phyloP scores from a whole-genome alignment of 2,113 vertebrate genomes.

The Pyxicephalus adspersus region DNA sequence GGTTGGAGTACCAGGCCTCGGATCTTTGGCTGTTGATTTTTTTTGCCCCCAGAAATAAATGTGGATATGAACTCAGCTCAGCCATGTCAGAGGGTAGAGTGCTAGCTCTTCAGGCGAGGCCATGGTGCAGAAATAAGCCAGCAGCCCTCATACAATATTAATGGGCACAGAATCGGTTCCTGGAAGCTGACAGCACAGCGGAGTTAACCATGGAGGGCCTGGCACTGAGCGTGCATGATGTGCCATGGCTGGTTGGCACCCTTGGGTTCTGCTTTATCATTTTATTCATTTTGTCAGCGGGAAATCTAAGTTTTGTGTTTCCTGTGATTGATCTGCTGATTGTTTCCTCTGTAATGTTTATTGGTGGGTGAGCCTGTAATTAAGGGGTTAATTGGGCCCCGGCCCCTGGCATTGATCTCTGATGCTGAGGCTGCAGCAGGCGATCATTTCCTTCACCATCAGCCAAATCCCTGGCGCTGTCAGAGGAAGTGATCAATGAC shows the following conservation, averaged over 20 bases:
- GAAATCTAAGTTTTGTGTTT: not conserved
- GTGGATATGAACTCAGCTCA: too few relatives aligned
- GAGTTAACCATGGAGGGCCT: constrained; percentile 10
- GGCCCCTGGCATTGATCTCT: constrained; percentile 22
- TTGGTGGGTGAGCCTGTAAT: constrained; percentile 16
- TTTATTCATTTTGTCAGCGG: not conserved
- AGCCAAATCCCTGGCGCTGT: constrained; percentile 9
- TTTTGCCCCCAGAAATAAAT: too few relatives aligned
- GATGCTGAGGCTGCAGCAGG: constrained; percentile 47
- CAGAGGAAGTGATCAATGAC: constrained; percentile 32
- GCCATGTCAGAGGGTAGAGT: not conserved
- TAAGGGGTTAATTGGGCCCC: constrained; percentile 37
- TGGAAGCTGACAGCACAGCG: constrained; percentile 1
- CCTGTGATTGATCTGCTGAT: too few relatives aligned
- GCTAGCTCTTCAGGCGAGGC: constrained; percentile 31
- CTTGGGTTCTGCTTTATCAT: too few relatives aligned
- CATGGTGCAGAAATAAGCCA: constrained; percentile 17
- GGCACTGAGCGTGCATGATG: not conserved
- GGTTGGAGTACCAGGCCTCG: too few relatives aligned
- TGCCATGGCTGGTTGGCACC: not conserved
- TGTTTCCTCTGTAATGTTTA: not conserved
- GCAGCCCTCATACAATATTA: constrained; percentile 43
- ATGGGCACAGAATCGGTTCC: constrained; percentile 39
- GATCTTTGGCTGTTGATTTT: too few relatives aligned
- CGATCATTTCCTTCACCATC: not conserved